Base-by-base conservation (phyloP, 1,140 invertebrate genomes). In the Brachionus rotundiformis region DNA sequence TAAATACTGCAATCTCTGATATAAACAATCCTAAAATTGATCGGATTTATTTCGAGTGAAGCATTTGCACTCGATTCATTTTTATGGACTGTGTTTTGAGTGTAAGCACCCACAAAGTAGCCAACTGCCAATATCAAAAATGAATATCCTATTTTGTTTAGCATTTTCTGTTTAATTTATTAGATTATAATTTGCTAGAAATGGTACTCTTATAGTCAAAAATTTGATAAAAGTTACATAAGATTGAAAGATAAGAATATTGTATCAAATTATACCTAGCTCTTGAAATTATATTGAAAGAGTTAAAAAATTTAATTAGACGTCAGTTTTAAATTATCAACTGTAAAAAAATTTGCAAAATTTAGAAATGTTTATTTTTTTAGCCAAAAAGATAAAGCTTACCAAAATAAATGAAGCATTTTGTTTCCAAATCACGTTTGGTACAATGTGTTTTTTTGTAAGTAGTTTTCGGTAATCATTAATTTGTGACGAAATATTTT, bases 1-100 rank as follows among this genome's bases (percentile, higher is more conserved):
- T 6, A 23, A 41, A 27, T 73, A 73, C 68, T 73, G 68, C 68
- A 73, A n/a, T 73, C 68, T 73, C 41, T 73, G 10, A 73, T 73
- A n/a, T 3, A 73, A 25, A 27, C 19, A 10, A 73, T 44, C 44
- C 36, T 73, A 25, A 73, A n/a, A 8, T 41, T 44, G 27, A 73
- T 73, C 27, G 25, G 19, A 23, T 25, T 44, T 25, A 73, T 44
- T 10, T 44, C 63, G 5, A 63, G 3, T 8, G 63, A 31, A 0
- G 63, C 2, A 68, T 68, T 68, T 19, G 25, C 44, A 25, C 41
- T 44, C 11, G 36, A 44, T 23, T 73, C 7, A 44, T 44, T 44
- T 65, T 33, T 8, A 65, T 54, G 16, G n/a, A 19, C 19, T 54
- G 7, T 54, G n/a, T 19, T 19, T 54, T 19, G 0, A n/a, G 16